Base-by-base conservation (phyloP, 64 coral and sea anemone species). In the Porites lutea region DNA sequence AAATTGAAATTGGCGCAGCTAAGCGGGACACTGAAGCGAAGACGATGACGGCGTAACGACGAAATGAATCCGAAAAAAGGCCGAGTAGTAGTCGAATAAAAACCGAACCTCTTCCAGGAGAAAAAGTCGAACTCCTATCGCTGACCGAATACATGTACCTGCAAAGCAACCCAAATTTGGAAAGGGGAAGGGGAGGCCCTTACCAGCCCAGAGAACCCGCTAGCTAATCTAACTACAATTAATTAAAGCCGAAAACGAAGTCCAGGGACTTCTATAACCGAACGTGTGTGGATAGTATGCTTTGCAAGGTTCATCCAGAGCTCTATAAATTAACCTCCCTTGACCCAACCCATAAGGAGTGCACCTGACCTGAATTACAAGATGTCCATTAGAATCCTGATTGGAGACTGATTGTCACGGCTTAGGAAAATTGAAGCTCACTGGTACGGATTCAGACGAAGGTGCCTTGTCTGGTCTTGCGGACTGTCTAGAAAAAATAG, bases 241-340 rank as follows among this genome's bases (percentile, higher is more conserved):
- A 77, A 52, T 5, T 77, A n/a, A 77, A 54, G 16, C 16, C 74
- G 74, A 77, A 77, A 8, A 14, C 14, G 74, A 52, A 51, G 47
- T 51, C 16, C 49, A 20, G 2, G 43, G 48, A 77, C 48, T 77
- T 77, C 48, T n/a, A 19, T 37, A 37, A 19, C 74, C 74, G 74
- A 77, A 77, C 15, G 74, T 77, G 74, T 77, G 74, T 77, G 74
- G 5, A 70, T 52, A 2, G 74, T 52, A 77, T 77, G 74, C 74
- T 77, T 77, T 77, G 74, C 10, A 77, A 77, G 74, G 74, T 77
- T 53, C 74, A 77, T 77, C 74, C 74, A 77, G 74, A 77, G 74
- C 48, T 52, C 74, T 77, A 77, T 20, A 7, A 52, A 77, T 37
- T 37, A 37, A 37, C 27, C 47, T 49, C 74, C 6, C 74, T 49